These are phyloP conservation scores for Lithophane socia DNA, from an alignment of 2,888 invertebrate genomes.

Conservation along the genomic window DNA sequence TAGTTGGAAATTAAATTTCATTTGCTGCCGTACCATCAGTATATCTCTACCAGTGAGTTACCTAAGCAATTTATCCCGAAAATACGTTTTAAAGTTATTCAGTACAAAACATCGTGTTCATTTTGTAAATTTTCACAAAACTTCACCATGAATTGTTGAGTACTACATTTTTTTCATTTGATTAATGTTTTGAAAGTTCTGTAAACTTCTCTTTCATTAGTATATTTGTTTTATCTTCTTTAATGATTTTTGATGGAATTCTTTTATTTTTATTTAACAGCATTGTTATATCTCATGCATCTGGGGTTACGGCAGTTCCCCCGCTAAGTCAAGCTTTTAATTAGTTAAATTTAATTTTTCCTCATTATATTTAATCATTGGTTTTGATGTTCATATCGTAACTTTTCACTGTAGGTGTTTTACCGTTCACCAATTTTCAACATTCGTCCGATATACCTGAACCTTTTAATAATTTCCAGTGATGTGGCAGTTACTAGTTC, in stretches of 20 bases:
- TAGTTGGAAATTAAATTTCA: conserved; percentile 32
- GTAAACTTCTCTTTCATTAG: background rate
- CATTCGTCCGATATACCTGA: background rate
- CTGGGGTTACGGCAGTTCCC: too few species aligned
- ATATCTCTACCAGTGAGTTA: background rate
- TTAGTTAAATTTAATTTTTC: background rate
- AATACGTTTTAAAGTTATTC: conserved; percentile 11
- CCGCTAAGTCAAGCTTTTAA: background rate
- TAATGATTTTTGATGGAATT: background rate
- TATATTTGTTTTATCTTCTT: background rate
- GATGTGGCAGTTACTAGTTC: conserved; percentile 75
- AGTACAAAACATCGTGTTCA: background rate
- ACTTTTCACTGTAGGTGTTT: background rate
- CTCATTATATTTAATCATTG: background rate
- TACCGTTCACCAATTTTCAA: background rate
- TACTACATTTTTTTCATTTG: background rate
- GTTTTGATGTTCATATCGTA: background rate
- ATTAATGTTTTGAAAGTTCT: conserved; percentile 3
- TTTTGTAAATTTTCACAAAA: conserved; percentile 1
- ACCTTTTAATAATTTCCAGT: conserved; percentile 58
- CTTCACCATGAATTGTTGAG: background rate
- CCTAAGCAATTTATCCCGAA: background rate
- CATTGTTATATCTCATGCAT: background rate
- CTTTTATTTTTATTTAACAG: background rate
- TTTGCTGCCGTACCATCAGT: conserved; percentile 20